Base-by-base conservation (phyloP, 2,113 vertebrate genomes). In the Parus major region DNA sequence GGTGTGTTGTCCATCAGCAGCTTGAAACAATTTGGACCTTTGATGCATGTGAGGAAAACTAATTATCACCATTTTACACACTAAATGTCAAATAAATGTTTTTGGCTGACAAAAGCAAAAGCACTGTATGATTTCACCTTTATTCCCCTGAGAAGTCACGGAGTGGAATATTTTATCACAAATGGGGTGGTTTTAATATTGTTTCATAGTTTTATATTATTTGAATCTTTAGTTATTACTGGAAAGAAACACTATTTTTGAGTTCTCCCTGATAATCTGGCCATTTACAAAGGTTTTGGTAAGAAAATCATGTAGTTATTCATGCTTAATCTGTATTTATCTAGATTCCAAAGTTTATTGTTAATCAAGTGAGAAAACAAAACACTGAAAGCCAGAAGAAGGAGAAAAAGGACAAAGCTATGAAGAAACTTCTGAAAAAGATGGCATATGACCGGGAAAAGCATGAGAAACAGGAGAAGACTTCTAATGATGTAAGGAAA, bases 271-370 rank as follows among this genome's bases (percentile, higher is more conserved):
- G 9, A 33, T 28, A 56, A 31, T 53, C 44, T 75, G 15, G 35
- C n/a, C 29, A 20, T 73, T 94, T 61, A n/a, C 9, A 55, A 55
- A 47, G 36, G 13, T 72, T 85, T 73, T 76, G 52, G 2, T 61
- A 75, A 77, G 46, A 56, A 66, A 84, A 53, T 60, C 4, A 39
- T 31, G 15, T 33, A 60, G 27, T n/a, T 79, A 35, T 82, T 90
- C 20, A 19, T 63, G 39, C 27, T 93, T 59, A 22, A 20, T 53
- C 42, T 94, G 2, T 94, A 29, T 92, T 82, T 36, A 41, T 87
- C 61, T 92, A 99, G 99, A 99, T 99, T 89, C 99, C 99, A 6
- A 99, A 99, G 96, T 99, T 99, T 96, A 98, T 99, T 90, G 97
- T 99, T 95, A 98, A 97, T 80, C 99, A 99, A 98, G 99, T 99